A percentile compares a stretch with the other conserved stretches of the same genome.
These are phyloP conservation scores for Synergus itoensis DNA, from an alignment of 2,888 invertebrate species.

Conservation along the genomic window DNA sequence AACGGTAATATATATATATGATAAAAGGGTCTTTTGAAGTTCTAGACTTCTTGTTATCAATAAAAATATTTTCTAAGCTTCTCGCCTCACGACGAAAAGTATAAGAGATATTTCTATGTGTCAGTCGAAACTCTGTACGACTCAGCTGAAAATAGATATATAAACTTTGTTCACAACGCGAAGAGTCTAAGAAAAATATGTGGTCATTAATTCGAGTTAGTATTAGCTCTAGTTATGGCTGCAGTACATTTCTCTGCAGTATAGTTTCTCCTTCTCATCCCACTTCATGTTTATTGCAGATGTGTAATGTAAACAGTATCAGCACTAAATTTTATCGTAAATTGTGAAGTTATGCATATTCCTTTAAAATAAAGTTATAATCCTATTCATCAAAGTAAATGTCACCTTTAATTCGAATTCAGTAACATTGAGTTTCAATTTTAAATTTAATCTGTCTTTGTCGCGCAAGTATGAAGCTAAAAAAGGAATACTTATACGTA, in stretches of 20 bases:
- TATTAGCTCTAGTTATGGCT: conserved; percentile 17
- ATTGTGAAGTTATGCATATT: not conserved
- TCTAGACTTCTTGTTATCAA: not conserved
- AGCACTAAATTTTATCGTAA: not conserved
- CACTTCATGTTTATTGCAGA: not conserved
- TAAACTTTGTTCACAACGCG: conserved; percentile 2
- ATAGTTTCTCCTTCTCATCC: not conserved
- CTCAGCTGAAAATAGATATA: not conserved
- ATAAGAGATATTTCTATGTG: not conserved
- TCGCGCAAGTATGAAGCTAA: not conserved
- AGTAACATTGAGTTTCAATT: conserved; percentile 6
- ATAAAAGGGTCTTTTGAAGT: not conserved
- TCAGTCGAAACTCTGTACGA: not conserved
- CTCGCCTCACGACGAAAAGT: not conserved
- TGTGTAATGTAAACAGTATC: not conserved
- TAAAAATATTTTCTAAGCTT: not conserved
- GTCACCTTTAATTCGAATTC: not conserved
- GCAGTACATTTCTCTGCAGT: conserved; percentile 15
- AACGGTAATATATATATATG: not conserved
- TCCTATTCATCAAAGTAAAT: not conserved
- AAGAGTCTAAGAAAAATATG: conserved; percentile 5
- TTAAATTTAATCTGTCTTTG: not conserved
- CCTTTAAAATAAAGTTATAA: too few species aligned
- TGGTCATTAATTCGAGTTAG: conserved; percentile 11
- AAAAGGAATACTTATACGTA: not conserved